These are phyloP conservation scores for Taxidea taxus DNA, from an alignment of 2,113 vertebrate genomes.

Conservation along the genomic window DNA sequence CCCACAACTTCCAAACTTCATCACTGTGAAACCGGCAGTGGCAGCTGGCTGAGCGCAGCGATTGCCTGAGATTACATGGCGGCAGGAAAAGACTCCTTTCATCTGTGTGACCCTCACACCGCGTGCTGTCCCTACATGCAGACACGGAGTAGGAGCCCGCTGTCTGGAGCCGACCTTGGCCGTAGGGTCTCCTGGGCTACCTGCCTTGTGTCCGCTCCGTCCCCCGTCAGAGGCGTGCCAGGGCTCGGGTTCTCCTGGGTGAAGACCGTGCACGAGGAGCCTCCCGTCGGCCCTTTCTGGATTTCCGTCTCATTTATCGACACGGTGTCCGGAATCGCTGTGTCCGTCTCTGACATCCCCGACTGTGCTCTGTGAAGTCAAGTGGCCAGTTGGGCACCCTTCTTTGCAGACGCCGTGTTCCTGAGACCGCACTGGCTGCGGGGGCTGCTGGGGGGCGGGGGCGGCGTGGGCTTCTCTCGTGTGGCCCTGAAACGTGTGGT, in stretches of 20 bases:
- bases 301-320: rapidly evolving
- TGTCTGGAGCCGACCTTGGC: background rate
- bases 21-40: background rate
- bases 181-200: rapidly evolving
- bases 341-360: rapidly evolving
- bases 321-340: rapidly evolving
- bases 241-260: background rate
- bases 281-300: rapidly evolving
- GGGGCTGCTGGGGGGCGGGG: rapidly evolving
- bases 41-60: rapidly evolving
- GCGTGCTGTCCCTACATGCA: rapidly evolving
- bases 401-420: background rate
- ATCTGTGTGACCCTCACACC: too few relatives aligned
- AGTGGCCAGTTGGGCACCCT: rapidly evolving
- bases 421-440: rapidly evolving
- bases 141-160: rapidly evolving
- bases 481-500: background rate
- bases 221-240: background rate
- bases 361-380: background rate
- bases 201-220: rapidly evolving
- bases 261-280: rapidly evolving
- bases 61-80: background rate
- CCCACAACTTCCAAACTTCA: background rate
- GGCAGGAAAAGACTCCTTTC: background rate
- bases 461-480: rapidly evolving